Evolutionary conservation across 2,113 vertebrate genomes (phyloP).

Genomic region (Eolophus roseicapilla): DNA sequence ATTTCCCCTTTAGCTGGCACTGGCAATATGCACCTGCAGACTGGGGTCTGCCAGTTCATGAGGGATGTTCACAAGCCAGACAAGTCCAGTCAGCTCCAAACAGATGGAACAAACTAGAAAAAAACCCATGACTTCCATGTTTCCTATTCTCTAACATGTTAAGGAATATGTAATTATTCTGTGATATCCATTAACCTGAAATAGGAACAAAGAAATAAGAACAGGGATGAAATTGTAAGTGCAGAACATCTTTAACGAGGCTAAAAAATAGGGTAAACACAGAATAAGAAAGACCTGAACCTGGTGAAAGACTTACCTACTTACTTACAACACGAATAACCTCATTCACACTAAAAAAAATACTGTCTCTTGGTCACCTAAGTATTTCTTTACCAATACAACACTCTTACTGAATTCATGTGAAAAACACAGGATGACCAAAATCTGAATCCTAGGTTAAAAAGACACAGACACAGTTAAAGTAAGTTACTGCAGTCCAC

Average conservation of each 20-base stretch:
- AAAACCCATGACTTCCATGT: accelerated
- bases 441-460: neutral
- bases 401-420: neutral
- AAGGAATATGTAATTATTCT: neutral
- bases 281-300: neutral
- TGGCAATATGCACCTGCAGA: neutral
- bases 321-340: neutral
- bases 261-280: neutral
- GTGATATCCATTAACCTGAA: neutral
- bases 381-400: neutral
- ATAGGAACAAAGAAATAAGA: neutral
- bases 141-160: neutral
- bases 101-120: neutral
- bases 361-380: neutral
- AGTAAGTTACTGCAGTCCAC: neutral
- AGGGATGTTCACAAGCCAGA: neutral
- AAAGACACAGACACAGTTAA: neutral
- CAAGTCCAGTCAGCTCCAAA: neutral
- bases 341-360: neutral
- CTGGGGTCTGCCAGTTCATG: neutral
- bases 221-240: neutral
- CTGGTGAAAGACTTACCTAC: neutral
- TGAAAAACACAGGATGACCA: neutral
- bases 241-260: neutral
- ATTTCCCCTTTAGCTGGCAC: neutral